Base-by-base conservation (phyloP, 2,888 invertebrate genomes). In the Coremacera marginata region DNA sequence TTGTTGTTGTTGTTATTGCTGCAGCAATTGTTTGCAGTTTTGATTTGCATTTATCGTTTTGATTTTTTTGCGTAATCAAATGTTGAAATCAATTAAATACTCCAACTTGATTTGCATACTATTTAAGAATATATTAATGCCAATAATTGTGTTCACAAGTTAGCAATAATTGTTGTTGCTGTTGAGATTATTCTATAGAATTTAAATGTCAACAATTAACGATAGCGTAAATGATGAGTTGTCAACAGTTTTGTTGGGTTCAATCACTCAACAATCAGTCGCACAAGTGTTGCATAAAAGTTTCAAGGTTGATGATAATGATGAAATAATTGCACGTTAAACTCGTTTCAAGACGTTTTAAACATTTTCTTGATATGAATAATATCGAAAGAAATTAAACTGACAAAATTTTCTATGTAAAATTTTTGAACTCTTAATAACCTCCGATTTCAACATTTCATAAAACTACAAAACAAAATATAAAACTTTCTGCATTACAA, bases 1-100 rank as follows among this genome's bases (percentile, higher is more conserved):
- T 34, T 67, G 70, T 60, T 55, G 76, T 52, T 76, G 55, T 63
- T 73, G 49, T 52, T 74, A 74, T 78, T 84, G 84, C 80, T 84
- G 84, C 62, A 80, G 78, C 82, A 82, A 78, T 80, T 81, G 78
- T 82, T 84, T 80, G 83, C 83, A 84, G 83, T 85, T 84, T 82
- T 55, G 19, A 71, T 82, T 84, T 80, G 80, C 81, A 82, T 78
- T 82, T 81, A 62, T 75, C 81, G 81, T 81, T 81, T 77, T 76
- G 67, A 81, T 82, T 78, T n/a, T 71, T 74, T 73, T 70, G 74
- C 44, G 60, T 52, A 44, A 57, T 60, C 37, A n/a, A 60, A 52
- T 52, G 57, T 27, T 74, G 65, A 25, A 65, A 74, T 51, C 74
- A 27, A 74, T 65, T 62, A 49, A 62, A 27, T 62, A 8, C 25